Conservation (phyloP, 2,888 invertebrate species). For the Leucozona laternaria region DNA sequence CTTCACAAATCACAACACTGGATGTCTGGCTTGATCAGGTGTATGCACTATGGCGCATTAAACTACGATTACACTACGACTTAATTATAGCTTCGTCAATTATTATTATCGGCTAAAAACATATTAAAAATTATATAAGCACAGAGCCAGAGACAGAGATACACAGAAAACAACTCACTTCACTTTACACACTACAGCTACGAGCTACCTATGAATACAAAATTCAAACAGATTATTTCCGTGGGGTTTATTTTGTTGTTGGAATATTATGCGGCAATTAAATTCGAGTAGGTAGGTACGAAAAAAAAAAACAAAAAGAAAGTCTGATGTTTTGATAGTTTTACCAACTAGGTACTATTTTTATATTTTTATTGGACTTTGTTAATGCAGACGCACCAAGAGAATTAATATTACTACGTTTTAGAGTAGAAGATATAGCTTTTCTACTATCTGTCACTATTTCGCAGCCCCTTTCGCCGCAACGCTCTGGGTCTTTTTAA, state of each 20-base stretch:
- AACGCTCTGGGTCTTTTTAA: conserved; percentile 12
- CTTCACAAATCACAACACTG: conserved; percentile 23
- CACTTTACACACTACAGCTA: conserved; percentile 12
- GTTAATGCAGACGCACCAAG: neutral
- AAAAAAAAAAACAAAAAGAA: neutral
- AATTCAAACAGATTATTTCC: conserved; percentile 19
- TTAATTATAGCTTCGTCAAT: conserved; percentile 7
- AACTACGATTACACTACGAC: neutral
- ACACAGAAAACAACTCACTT: conserved; percentile 8
- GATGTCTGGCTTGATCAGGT: conserved; percentile 27
- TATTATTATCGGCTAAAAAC: conserved; percentile 2
- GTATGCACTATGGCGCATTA: conserved; percentile 17
- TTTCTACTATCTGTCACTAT: conserved; percentile 19
- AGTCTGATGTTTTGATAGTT: conserved; percentile 22
- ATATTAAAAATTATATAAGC: conserved; percentile 12
- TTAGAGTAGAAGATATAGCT: neutral
- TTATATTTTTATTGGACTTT: neutral
- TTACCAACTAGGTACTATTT: neutral
- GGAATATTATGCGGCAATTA: conserved; percentile 26
- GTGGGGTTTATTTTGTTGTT: conserved; percentile 26
- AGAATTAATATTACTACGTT: neutral
- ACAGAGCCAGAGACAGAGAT: neutral
- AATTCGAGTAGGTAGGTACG: neutral
- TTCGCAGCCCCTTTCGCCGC: conserved; percentile 41
- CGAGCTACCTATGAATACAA: neutral